Conservation (phyloP, 2,888 invertebrate species). For the Plutella xylostella region DNA sequence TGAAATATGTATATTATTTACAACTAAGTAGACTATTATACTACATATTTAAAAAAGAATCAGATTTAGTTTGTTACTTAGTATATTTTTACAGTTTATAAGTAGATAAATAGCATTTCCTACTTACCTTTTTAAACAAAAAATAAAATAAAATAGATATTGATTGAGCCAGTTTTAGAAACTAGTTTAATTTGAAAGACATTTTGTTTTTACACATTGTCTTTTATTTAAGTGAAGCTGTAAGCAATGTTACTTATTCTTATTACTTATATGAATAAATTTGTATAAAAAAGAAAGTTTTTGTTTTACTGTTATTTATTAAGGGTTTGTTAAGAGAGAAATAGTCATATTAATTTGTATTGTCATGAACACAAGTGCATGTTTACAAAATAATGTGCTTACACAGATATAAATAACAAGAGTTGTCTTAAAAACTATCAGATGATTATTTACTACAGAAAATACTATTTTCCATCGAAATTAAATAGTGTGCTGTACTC, state of each 20-base stretch:
- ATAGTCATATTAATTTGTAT: slow-evolving; percentile 1
- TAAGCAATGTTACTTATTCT: slow-evolving; percentile 43
- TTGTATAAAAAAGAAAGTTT: slow-evolving; percentile 26
- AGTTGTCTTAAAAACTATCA: background rate
- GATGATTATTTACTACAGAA: background rate
- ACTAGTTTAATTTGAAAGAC: slow-evolving; percentile 9
- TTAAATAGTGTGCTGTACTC: no score
- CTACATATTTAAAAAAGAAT: no score
- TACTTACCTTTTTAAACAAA: no score
- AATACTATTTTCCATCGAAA: background rate
- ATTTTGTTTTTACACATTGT: slow-evolving; percentile 2
- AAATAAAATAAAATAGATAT: no score
- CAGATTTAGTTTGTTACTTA: no score
- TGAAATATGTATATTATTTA: no score
- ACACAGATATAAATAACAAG: background rate
- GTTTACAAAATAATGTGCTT: background rate
- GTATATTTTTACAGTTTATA: no score
- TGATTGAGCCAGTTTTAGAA: slow-evolving; percentile 22
- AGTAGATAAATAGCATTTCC: no score
- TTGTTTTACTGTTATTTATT: slow-evolving; percentile 17
- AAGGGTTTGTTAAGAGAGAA: no score
- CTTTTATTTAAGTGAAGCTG: slow-evolving; percentile 24
- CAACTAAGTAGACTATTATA: no score
- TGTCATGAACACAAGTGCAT: slow-evolving; percentile 15
- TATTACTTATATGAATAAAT: slow-evolving; percentile 38